Evolutionary conservation across 2,888 invertebrate genomes (phyloP).

Genomic region (Orthosia cruda): DNA sequence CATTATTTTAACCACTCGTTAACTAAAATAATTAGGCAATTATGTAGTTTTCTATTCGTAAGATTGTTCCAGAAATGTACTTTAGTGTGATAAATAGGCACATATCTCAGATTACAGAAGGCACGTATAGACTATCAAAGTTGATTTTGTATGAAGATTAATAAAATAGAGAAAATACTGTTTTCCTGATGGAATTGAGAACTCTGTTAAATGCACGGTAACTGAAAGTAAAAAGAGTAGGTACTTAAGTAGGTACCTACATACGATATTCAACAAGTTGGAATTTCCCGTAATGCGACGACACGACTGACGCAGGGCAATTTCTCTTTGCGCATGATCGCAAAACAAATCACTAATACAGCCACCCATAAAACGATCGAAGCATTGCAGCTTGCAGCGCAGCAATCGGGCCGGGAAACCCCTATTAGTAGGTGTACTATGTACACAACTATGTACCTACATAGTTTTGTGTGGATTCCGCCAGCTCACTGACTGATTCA

Average conservation of each 20-base stretch:
- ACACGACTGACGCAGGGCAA: neutral
- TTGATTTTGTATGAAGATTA: neutral
- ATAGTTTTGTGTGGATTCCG: too few species aligned
- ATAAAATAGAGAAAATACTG: neutral
- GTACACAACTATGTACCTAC: too few species aligned
- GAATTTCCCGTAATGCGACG: conserved; percentile 8
- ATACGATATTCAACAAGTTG: conserved; percentile 43
- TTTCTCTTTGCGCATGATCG: conserved; percentile 45
- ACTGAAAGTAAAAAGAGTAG: neutral
- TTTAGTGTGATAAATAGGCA: neutral
- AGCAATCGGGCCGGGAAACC: conserved; percentile 15
- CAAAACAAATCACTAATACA: conserved; percentile 34
- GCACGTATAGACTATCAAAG: neutral
- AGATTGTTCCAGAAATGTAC: neutral
- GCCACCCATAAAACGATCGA: conserved; percentile 5
- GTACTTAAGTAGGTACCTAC: neutral
- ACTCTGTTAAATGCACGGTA: neutral
- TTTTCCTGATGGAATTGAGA: neutral
- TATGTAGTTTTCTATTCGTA: neutral
- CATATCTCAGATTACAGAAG: neutral
- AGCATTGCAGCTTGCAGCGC: conserved; percentile 7
- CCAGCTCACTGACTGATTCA: neutral
- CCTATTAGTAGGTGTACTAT: neutral
- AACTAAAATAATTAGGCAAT: neutral
- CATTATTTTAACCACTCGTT: too few species aligned